Conservation (phyloP, 2,888 invertebrate species). For the Dyspetes luteomarginatus region DNA sequence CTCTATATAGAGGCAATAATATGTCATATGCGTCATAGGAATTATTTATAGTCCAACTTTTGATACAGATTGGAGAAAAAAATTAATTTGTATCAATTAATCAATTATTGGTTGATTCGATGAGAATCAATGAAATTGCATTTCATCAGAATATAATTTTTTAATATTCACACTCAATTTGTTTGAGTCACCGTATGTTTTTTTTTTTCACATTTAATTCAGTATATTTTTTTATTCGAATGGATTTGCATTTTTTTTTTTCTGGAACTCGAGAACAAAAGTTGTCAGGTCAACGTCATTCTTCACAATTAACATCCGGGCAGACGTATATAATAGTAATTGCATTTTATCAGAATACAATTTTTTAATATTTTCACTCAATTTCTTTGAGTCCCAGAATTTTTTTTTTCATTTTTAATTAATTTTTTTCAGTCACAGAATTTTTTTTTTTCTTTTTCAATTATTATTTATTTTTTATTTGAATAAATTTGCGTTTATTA, state of each 20-base stretch:
- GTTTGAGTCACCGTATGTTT: background rate
- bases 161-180: background rate
- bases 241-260: background rate
- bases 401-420: background rate
- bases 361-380: too few relatives aligned
- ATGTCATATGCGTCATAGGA: conserved; percentile 24
- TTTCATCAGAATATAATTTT: background rate
- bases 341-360: too few relatives aligned
- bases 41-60: too few relatives aligned
- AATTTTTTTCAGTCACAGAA: background rate
- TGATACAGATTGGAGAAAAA: background rate
- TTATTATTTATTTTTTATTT: background rate
- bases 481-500: background rate
- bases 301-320: conserved; percentile 40
- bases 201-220: background rate
- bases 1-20: conserved; percentile 20
- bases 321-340: conserved; percentile 1
- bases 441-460: background rate
- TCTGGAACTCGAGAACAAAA: conserved; percentile 29
- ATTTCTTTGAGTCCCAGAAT: too few relatives aligned
- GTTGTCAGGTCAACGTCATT: conserved; percentile 56
- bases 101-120: too few relatives aligned
- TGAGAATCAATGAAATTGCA: too few relatives aligned
- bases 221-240: conserved; percentile 1
- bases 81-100: background rate